phyloP scores from a whole-genome alignment of 2,888 invertebrate species.

The Pandemis corylana region DNA sequence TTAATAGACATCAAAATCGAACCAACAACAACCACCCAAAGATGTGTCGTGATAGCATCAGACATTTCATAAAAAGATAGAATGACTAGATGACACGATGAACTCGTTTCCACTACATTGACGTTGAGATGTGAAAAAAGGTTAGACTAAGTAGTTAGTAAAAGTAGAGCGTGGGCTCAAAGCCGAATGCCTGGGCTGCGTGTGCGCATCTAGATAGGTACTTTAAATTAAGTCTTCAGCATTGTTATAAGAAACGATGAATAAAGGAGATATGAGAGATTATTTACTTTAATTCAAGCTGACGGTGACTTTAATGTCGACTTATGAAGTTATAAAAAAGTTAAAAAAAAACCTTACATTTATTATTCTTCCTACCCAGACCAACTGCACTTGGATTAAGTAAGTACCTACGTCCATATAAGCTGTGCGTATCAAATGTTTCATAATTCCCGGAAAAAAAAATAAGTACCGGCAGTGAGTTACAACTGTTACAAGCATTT shows the following conservation, averaged over 20 bases:
- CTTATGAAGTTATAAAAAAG: background rate
- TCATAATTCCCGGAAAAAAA: too few species aligned
- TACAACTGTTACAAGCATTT: too few species aligned
- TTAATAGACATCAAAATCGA: too few species aligned
- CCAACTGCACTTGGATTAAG: too few species aligned
- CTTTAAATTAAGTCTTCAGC: constrained; percentile 5
- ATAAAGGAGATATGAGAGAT: constrained; percentile 3
- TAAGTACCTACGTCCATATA: too few species aligned
- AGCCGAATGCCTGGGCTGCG: background rate
- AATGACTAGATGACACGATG: constrained; percentile 1
- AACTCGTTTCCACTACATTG: constrained; percentile 23
- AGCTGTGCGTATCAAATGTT: too few species aligned
- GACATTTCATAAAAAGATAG: constrained; percentile 12
- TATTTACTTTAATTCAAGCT: background rate
- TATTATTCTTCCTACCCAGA: too few species aligned
- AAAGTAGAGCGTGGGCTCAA: constrained; percentile 34
- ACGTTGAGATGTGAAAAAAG: constrained; percentile 22
- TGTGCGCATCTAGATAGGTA: background rate
- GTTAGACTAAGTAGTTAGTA: background rate
- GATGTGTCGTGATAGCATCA: too few species aligned
- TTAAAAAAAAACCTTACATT: background rate
- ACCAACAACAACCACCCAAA: too few species aligned
- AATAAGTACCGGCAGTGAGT: too few species aligned
- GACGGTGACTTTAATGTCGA: background rate
- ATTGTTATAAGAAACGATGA: constrained; percentile 2